Conservation (phyloP, 1,140 invertebrate species). For the Lysiphlebus fabarum region DNA sequence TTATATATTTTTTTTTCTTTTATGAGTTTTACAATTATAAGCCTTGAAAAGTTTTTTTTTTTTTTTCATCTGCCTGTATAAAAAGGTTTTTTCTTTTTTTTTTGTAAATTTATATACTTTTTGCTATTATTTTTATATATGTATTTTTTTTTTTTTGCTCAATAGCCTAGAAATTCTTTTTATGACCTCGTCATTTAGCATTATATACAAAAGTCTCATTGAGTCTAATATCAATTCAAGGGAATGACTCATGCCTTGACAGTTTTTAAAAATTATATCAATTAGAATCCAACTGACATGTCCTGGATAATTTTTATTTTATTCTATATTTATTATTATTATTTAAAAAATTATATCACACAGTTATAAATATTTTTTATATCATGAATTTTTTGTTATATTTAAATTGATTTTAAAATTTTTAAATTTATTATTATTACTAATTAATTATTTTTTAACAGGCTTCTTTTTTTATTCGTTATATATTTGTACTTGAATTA, state of each 20-base stretch:
- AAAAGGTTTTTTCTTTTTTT: constrained; percentile 3
- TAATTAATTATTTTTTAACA: too few species aligned
- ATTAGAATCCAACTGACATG: constrained; percentile 15
- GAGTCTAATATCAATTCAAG: constrained; percentile 29
- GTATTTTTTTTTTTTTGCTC: constrained; percentile 11
- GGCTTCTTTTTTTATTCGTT: too few species aligned
- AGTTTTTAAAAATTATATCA: constrained; percentile 29
- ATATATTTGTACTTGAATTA: too few species aligned
- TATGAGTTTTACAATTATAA: too few species aligned
- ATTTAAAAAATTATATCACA: too few species aligned
- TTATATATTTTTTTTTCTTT: too few species aligned
- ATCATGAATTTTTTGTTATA: too few species aligned
- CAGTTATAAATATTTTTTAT: too few species aligned
- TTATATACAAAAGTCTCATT: constrained; percentile 36
- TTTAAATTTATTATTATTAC: too few species aligned
- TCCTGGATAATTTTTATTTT: background rate
- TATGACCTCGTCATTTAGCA: constrained; percentile 27
- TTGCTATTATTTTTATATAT: background rate
- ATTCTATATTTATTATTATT: background rate
- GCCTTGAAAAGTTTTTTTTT: too few species aligned
- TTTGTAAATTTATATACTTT: background rate
- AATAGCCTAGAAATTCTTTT: constrained; percentile 20
- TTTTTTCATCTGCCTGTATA: too few species aligned
- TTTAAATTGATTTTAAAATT: too few species aligned
- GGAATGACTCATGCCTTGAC: constrained; percentile 35